Evolutionary conservation across 2,888 invertebrate species (phyloP).

Genomic region (Crematogaster levior): DNA sequence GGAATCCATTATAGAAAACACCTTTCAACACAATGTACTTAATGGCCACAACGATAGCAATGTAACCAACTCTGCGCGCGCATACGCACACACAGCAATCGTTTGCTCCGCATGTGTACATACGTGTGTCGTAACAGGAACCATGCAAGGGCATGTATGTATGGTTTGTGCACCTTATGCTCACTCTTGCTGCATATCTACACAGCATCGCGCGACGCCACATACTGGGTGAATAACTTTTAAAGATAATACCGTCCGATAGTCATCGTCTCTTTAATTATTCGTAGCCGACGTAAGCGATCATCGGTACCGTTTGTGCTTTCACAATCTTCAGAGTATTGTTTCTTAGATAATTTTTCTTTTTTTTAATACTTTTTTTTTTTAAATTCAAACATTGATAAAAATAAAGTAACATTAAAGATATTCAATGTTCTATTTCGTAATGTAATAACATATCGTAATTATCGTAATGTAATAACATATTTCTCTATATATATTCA

Average conservation of each 20-base stretch:
- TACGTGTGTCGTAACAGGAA: constrained; percentile 68
- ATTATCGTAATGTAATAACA: not conserved
- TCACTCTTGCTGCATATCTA: constrained; percentile 73
- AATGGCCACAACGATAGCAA: constrained; percentile 71
- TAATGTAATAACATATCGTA: not conserved
- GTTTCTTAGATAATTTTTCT: not conserved
- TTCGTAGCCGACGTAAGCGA: constrained; percentile 4
- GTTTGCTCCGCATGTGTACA: constrained; percentile 17
- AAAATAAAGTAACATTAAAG: not conserved
- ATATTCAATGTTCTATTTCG: not conserved
- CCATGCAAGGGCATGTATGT: constrained; percentile 76
- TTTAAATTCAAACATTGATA: not conserved
- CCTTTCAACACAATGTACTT: constrained; percentile 71
- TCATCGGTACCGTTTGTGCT: not conserved
- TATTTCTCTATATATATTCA: not conserved
- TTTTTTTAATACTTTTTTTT: not conserved
- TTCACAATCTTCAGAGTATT: not conserved
- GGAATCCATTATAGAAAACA: constrained; percentile 74
- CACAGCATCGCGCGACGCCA: constrained; percentile 67
- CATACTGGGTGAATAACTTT: constrained; percentile 72
- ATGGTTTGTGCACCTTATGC: constrained; percentile 75
- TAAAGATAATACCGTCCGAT: constrained; percentile 60
- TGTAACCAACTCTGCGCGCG: constrained; percentile 50
- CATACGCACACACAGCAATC: constrained; percentile 25
- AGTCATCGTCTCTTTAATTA: constrained; percentile 39